Base-by-base conservation (phyloP, 2,888 invertebrate species). In the Magallana nippona region DNA sequence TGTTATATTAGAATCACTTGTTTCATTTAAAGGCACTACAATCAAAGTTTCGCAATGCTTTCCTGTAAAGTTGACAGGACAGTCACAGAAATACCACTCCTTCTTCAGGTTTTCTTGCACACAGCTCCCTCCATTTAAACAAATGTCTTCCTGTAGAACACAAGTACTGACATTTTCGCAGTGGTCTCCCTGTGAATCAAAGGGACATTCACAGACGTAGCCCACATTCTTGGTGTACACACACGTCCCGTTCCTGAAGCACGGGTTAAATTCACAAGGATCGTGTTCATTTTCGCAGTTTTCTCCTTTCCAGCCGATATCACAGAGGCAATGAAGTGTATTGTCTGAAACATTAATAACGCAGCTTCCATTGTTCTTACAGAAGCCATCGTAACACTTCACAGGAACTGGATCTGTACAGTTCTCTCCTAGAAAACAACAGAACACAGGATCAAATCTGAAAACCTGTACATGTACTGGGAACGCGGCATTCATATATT, bases 161-260 rank as follows among this genome's bases (percentile, higher is more conserved):
- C 82, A 82, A 13, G 22, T 56, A 71, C 82, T 82, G n/a, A 60
- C 55, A 55, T 82, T 82, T 22, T 82, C 63, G 56, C 82, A 82
- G 17, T 63, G 71, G 2, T 32, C 1, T 10, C 82, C 82, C 17
- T 62, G 63, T 22, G 82, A 71, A 60, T 58, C 55, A 27, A 55
- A 5, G 0, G 82, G 82, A 71, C 82, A 82, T 22, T 71, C 22
- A 71, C 82, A 82, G 13, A 19, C 22, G 71, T 63, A 82, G 5
- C 81, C 62, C 5, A 17, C 62, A 22, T 62, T 82, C 2, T 71
- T 17, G 15, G n/a, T 63, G 10, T 44, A n/a, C 2, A 55, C 19
- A 71, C 82, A 82, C 0, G 55, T 71, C 13, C 71, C 82, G 17
- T 82, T 71, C n/a, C 71, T 82, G 11, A 55, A 71, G 17, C 82